Evolutionary conservation across 2,797 vertebrate species (phyloP).

Genomic region (Pseudochirops corinnae): DNA sequence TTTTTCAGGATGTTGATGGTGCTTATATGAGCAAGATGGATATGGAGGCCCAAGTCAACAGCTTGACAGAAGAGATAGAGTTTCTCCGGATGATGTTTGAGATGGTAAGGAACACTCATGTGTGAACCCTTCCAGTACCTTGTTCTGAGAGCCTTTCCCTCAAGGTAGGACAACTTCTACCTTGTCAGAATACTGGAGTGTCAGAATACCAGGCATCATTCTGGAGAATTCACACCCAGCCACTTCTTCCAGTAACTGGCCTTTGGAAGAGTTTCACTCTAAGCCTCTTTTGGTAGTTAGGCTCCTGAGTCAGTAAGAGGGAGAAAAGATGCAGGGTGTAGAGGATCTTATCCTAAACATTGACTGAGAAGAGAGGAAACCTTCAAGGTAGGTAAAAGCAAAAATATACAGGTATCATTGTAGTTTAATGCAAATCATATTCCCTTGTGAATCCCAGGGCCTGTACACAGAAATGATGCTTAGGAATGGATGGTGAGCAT

Average conservation of each 20-base stretch:
- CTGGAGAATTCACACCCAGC: background rate
- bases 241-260: background rate
- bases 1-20: constrained; percentile 77
- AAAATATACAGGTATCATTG: background rate
- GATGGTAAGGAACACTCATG: constrained; percentile 67
- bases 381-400: background rate
- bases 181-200: background rate
- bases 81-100: constrained; percentile 77
- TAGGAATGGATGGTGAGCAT: background rate
- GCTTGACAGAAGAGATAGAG: constrained; percentile 76
- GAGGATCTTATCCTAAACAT: background rate
- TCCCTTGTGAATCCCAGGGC: background rate
- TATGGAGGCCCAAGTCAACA: constrained; percentile 76
- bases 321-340: background rate
- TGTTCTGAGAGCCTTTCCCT: background rate
- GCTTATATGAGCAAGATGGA: constrained; percentile 81
- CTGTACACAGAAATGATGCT: background rate
- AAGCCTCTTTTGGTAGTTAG: background rate
- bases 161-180: background rate
- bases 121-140: background rate
- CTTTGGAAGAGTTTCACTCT: constrained; percentile 1
- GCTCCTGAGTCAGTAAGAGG: background rate
- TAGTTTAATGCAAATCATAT: background rate
- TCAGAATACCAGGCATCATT: background rate
- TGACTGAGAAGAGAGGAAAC: background rate